phyloP scores from a whole-genome alignment of 2,888 invertebrate species.

The Biston stratarius region DNA sequence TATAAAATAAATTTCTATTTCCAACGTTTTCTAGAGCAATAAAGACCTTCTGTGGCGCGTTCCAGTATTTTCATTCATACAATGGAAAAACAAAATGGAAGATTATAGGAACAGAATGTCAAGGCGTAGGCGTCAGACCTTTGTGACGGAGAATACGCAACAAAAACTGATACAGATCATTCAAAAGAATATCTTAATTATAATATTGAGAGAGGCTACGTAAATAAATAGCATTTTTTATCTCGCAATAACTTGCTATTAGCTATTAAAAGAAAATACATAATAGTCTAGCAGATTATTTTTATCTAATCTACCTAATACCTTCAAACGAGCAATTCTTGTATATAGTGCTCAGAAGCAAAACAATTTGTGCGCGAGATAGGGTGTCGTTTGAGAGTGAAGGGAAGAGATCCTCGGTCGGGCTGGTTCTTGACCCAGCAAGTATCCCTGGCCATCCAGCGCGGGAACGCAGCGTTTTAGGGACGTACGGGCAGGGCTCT shows the following conservation, averaged over 20 bases:
- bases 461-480: too few relatives aligned
- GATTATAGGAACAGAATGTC: slow-evolving; percentile 18
- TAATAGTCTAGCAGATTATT: too few relatives aligned
- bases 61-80: slow-evolving; percentile 9
- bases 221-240: neutral
- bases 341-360: too few relatives aligned
- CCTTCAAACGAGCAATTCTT: too few relatives aligned
- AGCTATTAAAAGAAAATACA: too few relatives aligned
- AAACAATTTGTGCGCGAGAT: too few relatives aligned
- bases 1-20: neutral
- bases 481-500: too few relatives aligned
- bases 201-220: neutral
- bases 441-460: too few relatives aligned
- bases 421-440: too few relatives aligned
- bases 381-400: too few relatives aligned
- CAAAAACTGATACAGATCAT: slow-evolving; percentile 13
- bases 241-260: neutral
- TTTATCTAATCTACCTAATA: too few relatives aligned
- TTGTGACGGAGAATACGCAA: slow-evolving; percentile 14
- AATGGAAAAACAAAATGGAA: slow-evolving; percentile 10
- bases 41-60: neutral
- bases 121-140: slow-evolving; percentile 16
- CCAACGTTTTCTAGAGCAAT: slow-evolving; percentile 7
- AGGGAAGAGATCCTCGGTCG: too few relatives aligned
- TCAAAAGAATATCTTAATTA: slow-evolving; percentile 5